Evolutionary conservation across 1,140 invertebrate genomes (phyloP).

Genomic region (Megalopta genalis): DNA sequence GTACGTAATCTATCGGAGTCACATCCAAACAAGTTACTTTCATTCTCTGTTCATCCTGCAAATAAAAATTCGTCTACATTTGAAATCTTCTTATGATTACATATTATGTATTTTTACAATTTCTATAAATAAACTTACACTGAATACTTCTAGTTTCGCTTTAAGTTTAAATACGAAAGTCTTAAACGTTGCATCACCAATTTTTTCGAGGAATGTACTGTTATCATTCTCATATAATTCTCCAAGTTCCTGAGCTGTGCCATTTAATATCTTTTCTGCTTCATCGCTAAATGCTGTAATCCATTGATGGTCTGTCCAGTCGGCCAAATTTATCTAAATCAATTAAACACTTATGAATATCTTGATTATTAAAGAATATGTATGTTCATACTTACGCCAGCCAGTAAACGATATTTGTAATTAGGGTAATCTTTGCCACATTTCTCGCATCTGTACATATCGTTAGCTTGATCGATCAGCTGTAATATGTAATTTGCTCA

Average conservation of each 20-base stretch:
- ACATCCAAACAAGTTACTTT: constrained; percentile 87
- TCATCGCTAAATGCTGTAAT: constrained; percentile 94
- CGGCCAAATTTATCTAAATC: constrained; percentile 87
- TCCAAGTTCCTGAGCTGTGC: constrained; percentile 89
- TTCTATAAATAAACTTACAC: constrained; percentile 81
- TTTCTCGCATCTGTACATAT: constrained; percentile 96
- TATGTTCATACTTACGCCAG: constrained; percentile 84
- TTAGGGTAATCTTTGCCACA: constrained; percentile 91
- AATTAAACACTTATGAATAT: constrained; percentile 20
- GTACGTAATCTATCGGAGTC: constrained; percentile 87
- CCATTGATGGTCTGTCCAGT: constrained; percentile 91
- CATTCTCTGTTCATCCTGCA: constrained; percentile 90
- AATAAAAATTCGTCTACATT: constrained; percentile 62
- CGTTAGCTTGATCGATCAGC: constrained; percentile 92
- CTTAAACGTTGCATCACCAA: constrained; percentile 89
- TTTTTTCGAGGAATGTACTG: constrained; percentile 82
- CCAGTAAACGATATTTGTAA: constrained; percentile 92
- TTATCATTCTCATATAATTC: constrained; percentile 84
- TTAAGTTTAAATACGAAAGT: constrained; percentile 90
- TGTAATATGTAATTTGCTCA: constrained; percentile 56
- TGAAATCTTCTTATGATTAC: constrained; percentile 6
- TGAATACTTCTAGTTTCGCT: constrained; percentile 94
- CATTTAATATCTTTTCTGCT: constrained; percentile 89
- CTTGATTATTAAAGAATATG: neutral
- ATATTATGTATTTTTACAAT: neutral